Percentiles rank a stretch among this genome's conserved stretches.
Evolutionary conservation across 2,113 vertebrate genomes (phyloP).

Genomic region (Phalacrocorax carbo): DNA sequence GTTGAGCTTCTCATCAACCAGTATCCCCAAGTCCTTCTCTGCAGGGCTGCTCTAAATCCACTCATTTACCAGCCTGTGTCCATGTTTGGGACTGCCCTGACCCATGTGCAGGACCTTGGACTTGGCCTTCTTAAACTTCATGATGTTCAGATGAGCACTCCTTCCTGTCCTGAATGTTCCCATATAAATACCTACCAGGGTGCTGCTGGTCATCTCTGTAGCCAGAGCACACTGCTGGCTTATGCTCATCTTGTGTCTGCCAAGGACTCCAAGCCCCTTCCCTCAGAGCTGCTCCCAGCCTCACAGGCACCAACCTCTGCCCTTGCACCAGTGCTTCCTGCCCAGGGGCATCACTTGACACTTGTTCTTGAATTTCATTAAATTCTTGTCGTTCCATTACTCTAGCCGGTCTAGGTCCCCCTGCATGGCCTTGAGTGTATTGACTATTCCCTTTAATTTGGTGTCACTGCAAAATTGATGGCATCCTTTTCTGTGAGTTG

Average conservation of each 20-base stretch:
- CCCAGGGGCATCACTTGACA: too few relatives aligned
- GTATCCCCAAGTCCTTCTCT: too few relatives aligned
- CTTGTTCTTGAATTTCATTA: neutral
- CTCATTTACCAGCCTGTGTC: too few relatives aligned
- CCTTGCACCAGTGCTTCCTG: neutral
- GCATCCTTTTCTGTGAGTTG: neutral
- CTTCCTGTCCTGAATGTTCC: neutral
- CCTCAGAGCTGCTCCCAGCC: neutral
- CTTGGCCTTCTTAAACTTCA: neutral
- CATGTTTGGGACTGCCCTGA: too few relatives aligned
- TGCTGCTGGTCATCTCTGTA: neutral
- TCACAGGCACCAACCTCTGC: accelerated
- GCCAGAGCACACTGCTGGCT: neutral
- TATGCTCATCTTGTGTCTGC: neutral
- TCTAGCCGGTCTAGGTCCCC: neutral
- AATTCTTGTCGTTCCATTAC: neutral
- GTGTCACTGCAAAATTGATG: neutral
- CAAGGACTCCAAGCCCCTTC: accelerated
- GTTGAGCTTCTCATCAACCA: too few relatives aligned
- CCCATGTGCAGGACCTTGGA: too few relatives aligned
- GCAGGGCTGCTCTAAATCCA: too few relatives aligned
- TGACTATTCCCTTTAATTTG: neutral
- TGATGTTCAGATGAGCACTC: neutral
- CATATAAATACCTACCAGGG: neutral
- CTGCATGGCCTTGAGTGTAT: neutral